Base-by-base conservation (phyloP, 2,797 vertebrate genomes). In the Aldrovandia affinis region DNA sequence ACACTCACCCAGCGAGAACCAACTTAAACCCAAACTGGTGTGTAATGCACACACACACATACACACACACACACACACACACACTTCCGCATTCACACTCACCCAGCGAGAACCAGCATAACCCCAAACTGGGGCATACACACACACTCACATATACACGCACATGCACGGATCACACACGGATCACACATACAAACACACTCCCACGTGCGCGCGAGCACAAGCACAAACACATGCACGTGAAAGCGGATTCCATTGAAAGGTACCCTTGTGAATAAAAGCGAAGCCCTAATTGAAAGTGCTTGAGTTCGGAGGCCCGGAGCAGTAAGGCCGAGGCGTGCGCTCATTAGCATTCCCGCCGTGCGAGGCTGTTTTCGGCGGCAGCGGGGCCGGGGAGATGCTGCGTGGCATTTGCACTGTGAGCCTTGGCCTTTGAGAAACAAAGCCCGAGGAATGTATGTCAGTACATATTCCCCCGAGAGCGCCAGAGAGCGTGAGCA, bases 371-470 rank as follows among this genome's bases (percentile, higher is more conserved):
- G 33, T 3, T 0, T 25, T 28, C 63, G n/a, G n/a, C 63, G 4
- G 22, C 28, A 30, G 28, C 25, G 42, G 30, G 1, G 8, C 68
- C 73, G 14, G 20, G 28, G 52, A 57, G 28, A 80, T 12, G n/a
- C 47, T 25, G 79, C 18, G 12, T 84, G 83, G 83, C 61, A 80
- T 84, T 84, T 84, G 59, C 83, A n/a, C 44, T 39, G 59, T 36
- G 54, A 30, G 44, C 83, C 33, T 3, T 84, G 83, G 47, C 83
- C 83, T 80, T 80, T 84, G 20, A 25, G 2, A 63, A 44, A 79
- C 39, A 22, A 7, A 28, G 78, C 78, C 78, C 15, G n/a, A 30
- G n/a, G 47, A 33, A n/a, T 2, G 25, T 36, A 52, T 33, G 78
- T 33, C 50, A 30, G 22, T 50, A n/a, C 50, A 33, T 28, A 18